Base-by-base conservation (phyloP, 2,888 invertebrate genomes). In the Drosophila vallismaia region DNA sequence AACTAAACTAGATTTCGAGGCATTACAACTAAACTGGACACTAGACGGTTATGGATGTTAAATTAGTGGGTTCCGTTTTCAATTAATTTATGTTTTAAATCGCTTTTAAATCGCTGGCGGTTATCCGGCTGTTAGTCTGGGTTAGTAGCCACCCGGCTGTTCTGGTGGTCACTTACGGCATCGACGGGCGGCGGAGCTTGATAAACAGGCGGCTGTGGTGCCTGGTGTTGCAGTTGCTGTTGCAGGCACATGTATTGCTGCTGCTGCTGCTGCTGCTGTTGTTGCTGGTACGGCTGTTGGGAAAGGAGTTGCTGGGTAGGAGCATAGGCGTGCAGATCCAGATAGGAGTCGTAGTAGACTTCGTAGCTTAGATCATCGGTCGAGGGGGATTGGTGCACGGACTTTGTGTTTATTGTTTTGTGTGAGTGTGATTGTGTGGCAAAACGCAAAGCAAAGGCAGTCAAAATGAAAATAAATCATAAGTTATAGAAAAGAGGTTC, bases 331-430 rank as follows among this genome's bases (percentile, higher is more conserved):
- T 84, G 77, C 66, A 89, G 66, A 68, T 90, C 89, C 76, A 80
- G 77, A 77, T 88, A 89, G 64, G 87, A 80, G 72, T 89, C 87
- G 73, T 84, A 89, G 69, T 80, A 86, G 56, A 73, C 84, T 74
- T 88, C 86, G 73, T 81, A 87, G 55, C 86, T 83, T 52, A 54
- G 56, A 55, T 85, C 88, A 71, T 84, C 75, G 69, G 81, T 80
- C 74, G 75, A 69, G 74, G 71, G 76, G 66, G 75, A 77, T 54
- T 79, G 71, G 79, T 76, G 88, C 79, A 58, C 71, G 66, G 72
- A 70, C 74, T 89, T 74, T 68, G 52, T 48, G 45, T 14, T 14
- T 9, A 19, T 62, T 60, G 59, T 46, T 71, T 69, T 71, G 66
- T 64, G 67, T 59, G 71, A 63, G 49, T 44, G 49, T 44, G 50